These are phyloP conservation scores for Mustela lutreola DNA, from an alignment of 2,113 vertebrate species.

Conservation along the genomic window DNA sequence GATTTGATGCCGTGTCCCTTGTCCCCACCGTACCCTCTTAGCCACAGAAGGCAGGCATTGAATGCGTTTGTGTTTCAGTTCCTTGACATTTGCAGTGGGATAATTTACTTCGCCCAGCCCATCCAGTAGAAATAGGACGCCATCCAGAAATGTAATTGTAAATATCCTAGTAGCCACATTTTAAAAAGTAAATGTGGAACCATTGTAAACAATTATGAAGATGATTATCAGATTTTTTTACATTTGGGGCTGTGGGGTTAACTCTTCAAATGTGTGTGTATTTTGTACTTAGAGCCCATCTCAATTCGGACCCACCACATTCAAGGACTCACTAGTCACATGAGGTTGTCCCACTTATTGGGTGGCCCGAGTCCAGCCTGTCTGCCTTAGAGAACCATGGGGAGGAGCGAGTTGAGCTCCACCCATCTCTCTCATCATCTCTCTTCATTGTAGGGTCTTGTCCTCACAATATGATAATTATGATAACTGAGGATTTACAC, in stretches of 20 bases:
- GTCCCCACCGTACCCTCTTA: neutral
- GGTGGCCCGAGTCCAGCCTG: neutral
- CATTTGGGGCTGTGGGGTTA: neutral
- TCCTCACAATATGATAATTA: neutral
- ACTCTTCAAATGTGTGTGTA: neutral
- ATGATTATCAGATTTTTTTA: neutral
- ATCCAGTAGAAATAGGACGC: neutral
- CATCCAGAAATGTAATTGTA: neutral
- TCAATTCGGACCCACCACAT: neutral
- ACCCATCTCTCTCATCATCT: neutral
- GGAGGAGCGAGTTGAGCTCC: neutral
- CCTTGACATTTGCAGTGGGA: neutral
- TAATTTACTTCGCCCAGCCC: neutral
- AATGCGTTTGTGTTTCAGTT: neutral
- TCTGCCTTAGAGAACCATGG: neutral
- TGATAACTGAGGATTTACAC: neutral
- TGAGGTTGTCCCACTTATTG: neutral
- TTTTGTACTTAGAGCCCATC: neutral
- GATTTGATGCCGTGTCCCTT: neutral
- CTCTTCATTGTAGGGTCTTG: neutral
- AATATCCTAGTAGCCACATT: neutral
- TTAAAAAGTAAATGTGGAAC: neutral
- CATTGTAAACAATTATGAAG: neutral
- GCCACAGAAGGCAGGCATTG: too few species aligned
- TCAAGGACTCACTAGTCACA: neutral